A percentile compares a stretch with the other conserved stretches of the same genome.
phyloP scores from a whole-genome alignment of 2,797 vertebrate genomes.

The Protosalanx chinensis region DNA sequence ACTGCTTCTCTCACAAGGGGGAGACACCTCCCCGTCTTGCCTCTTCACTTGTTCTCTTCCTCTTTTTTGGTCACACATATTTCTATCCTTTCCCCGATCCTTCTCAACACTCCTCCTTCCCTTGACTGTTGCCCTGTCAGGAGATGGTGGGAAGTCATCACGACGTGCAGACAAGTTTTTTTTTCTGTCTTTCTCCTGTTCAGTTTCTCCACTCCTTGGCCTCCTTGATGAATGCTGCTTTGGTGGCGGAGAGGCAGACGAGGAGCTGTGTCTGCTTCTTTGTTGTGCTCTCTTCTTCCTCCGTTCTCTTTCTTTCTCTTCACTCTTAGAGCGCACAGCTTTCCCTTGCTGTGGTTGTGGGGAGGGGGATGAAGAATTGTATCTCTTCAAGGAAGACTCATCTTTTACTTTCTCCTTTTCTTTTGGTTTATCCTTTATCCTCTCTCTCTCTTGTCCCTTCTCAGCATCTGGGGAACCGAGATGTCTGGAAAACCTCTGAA shows the following conservation, averaged over 20 bases:
- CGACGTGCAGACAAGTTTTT: slow-evolving; percentile 45
- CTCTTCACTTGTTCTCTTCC: slow-evolving; percentile 38
- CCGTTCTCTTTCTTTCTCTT: slow-evolving; percentile 30
- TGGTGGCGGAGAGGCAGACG: background rate
- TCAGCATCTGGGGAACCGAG: slow-evolving; percentile 47
- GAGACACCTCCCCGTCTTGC: slow-evolving; percentile 41
- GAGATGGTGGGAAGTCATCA: slow-evolving; percentile 54
- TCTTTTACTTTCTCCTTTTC: slow-evolving; percentile 35
- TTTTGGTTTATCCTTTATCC: slow-evolving; percentile 27
- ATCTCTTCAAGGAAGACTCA: slow-evolving; percentile 46
- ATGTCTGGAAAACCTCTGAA: slow-evolving; percentile 53
- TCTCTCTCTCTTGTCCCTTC: slow-evolving; percentile 48
- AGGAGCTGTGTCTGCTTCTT: slow-evolving; percentile 14
- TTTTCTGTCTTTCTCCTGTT: slow-evolving; percentile 39
- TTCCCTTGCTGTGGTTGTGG: slow-evolving; percentile 52
- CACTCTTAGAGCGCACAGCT: slow-evolving; percentile 10
- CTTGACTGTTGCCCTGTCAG: slow-evolving; percentile 33
- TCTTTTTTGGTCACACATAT: slow-evolving; percentile 33
- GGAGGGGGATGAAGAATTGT: slow-evolving; percentile 63
- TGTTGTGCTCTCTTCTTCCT: background rate
- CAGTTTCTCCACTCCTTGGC: slow-evolving; percentile 25
- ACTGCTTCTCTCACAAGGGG: slow-evolving; percentile 38
- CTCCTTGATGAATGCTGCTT: background rate
- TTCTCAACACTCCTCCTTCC: slow-evolving; percentile 50
- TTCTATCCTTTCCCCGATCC: slow-evolving; percentile 30